Evolutionary conservation across 2,113 vertebrate genomes (phyloP), one percentile per base, ranked within the genome.

Genomic region (Greenwoodochromis staneri): DNA sequence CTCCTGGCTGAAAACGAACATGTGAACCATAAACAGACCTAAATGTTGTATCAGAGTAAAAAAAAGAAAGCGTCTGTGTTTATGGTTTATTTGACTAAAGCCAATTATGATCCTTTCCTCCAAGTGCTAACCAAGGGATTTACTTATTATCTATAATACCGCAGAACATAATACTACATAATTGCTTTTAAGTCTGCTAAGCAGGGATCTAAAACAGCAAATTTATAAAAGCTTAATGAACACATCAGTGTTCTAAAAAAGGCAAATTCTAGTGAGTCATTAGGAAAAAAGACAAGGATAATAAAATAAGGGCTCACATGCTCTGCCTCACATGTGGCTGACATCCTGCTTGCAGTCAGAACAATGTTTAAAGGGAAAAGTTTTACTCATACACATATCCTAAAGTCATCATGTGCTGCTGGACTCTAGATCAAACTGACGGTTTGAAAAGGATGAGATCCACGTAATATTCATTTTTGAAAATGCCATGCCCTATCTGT

Each of bases 321-420:
- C 71, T 88, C 49, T 91, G 78, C 47, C 57, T 92, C 80, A 87
- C 59, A 69, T 47, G 55, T 91, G 87, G 51, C 73, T 90, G 47
- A 88, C 42, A 90, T 88, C 87, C 85, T 85, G 83, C 14, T 87
- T 55, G 85, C 8, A 84, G 80, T 51, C n/a, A 59, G 76, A 84
- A 34, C 73, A n/a, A 57, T 89, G 88, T 80, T 86, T 29, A 85
- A 36, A 54, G 82, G 42, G n/a, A 78, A 55, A 83, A 7, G 13
- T 54, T 78, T 24, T 40, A 11, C 63, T 83, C 2, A 29, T 5
- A 51, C 4, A 8, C 21, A 51, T 61, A 81, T 80, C 51, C 78
- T 19, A 36, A 85, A 87, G 34, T 55, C 38, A 51, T 63, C 82
- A 27, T 4, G 10, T n/a, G 34, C 24, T 47, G 51, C 2, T 83